Percentiles rank a stretch among this genome's conserved stretches.
Evolutionary conservation across 1,140 invertebrate genomes (phyloP).

Genomic region (Cyclina sinensis): DNA sequence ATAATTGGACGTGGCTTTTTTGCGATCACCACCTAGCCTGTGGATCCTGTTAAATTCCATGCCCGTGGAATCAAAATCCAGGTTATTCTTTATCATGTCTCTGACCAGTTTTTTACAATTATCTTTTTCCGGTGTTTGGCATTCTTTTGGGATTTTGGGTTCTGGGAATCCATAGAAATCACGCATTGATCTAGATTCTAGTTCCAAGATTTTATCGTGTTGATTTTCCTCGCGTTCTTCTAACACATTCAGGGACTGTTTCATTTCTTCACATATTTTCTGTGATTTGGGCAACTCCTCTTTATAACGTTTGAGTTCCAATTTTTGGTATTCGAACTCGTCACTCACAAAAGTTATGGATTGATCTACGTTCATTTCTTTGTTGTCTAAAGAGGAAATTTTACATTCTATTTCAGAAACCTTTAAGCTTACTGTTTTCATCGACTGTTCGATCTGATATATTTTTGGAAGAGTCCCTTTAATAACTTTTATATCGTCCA

Average conservation of each 20-base stretch:
- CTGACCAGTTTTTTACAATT: background rate
- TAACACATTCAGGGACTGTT: background rate
- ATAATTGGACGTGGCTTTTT: constrained; percentile 12
- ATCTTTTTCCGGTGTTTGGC: background rate
- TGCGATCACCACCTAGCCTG: background rate
- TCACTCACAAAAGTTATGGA: background rate
- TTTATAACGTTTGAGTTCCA: background rate
- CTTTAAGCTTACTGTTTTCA: constrained; percentile 13
- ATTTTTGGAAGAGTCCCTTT: background rate
- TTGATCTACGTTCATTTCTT: background rate
- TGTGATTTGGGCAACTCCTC: background rate
- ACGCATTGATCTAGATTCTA: too few relatives aligned
- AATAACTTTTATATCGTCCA: background rate
- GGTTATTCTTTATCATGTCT: background rate
- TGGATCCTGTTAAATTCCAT: constrained; percentile 18
- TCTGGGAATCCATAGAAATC: background rate
- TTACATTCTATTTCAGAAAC: background rate
- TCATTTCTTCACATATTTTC: background rate
- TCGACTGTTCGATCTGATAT: background rate
- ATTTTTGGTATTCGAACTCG: constrained; percentile 2
- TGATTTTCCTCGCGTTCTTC: background rate
- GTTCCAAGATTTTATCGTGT: background rate
- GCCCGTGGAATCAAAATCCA: background rate
- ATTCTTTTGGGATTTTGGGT: background rate
- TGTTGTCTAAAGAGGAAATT: background rate